phyloP scores from a whole-genome alignment of 2,113 vertebrate genomes.

The Dunckerocampus dactyliophorus region DNA sequence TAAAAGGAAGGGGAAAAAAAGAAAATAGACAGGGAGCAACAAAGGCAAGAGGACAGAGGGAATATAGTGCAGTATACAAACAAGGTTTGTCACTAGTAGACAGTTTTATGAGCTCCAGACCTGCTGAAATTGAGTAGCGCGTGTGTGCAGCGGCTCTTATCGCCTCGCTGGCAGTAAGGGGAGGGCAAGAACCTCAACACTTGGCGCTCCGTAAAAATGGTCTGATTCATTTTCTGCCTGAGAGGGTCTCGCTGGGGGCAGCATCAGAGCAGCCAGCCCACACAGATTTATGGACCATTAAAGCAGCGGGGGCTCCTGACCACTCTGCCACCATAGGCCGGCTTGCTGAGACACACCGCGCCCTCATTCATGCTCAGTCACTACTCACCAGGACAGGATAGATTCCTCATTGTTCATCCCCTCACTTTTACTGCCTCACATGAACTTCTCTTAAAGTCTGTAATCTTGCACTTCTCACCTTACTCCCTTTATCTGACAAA shows the following conservation, averaged over 20 bases:
- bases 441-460: slow-evolving; percentile 49
- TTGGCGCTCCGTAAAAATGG: slow-evolving; percentile 81
- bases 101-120: slow-evolving; percentile 83
- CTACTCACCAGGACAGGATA: slow-evolving; percentile 48
- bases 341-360: slow-evolving; percentile 54
- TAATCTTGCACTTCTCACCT: slow-evolving; percentile 34
- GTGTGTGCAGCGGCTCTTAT: slow-evolving; percentile 78
- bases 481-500: slow-evolving; percentile 23
- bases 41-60: slow-evolving; percentile 47
- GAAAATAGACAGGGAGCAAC: slow-evolving; percentile 32
- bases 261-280: slow-evolving; percentile 78
- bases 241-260: slow-evolving; percentile 85
- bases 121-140: slow-evolving; percentile 75
- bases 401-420: slow-evolving; percentile 59
- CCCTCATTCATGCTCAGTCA: slow-evolving; percentile 56
- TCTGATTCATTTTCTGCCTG: slow-evolving; percentile 93
- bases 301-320: slow-evolving; percentile 85
- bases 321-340: slow-evolving; percentile 64
- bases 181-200: slow-evolving; percentile 68
- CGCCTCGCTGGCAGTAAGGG: slow-evolving; percentile 73
- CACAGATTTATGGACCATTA: slow-evolving; percentile 98
- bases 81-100: slow-evolving; percentile 82
- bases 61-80: slow-evolving; percentile 77
- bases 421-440: slow-evolving; percentile 56
- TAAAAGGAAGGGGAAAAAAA: background rate